These are phyloP conservation scores for Rissa tridactyla DNA, from an alignment of 2,113 vertebrate species.

Conservation along the genomic window DNA sequence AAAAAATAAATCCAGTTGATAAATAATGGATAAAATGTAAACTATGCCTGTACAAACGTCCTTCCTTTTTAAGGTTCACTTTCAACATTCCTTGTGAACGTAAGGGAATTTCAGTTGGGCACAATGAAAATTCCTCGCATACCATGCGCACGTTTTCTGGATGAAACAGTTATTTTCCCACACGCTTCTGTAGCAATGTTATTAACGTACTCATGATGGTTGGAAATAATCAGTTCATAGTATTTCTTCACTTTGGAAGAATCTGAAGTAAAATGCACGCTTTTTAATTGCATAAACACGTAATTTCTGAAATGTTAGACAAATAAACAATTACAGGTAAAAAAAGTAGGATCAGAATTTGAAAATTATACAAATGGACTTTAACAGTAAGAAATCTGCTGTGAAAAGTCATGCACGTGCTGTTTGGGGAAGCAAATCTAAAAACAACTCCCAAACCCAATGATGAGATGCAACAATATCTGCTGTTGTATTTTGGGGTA, in stretches of 20 bases:
- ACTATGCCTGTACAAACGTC: conserved; percentile 8
- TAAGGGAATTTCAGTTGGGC: conserved; percentile 50
- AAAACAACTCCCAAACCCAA: background rate
- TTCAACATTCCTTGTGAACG: conserved; percentile 9
- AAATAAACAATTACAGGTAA: background rate
- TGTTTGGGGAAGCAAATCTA: background rate
- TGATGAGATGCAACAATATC: background rate
- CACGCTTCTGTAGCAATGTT: background rate
- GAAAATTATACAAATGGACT: background rate
- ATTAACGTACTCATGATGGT: background rate
- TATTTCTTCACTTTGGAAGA: background rate
- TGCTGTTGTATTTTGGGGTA: background rate
- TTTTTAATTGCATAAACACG: background rate
- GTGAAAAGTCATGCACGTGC: background rate
- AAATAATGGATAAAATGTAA: conserved; percentile 51
- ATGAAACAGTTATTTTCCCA: conserved; percentile 59
- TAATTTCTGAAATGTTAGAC: background rate
- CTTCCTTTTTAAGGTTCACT: conserved; percentile 48
- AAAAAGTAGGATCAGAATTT: background rate
- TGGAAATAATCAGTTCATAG: background rate
- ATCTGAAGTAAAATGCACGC: background rate
- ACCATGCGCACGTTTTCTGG: conserved; percentile 39
- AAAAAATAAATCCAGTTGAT: conserved; percentile 54
- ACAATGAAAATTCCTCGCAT: conserved; percentile 66
- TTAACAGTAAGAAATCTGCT: background rate